Percentiles rank a stretch among this genome's conserved stretches.
phyloP scores from a whole-genome alignment of 2,113 vertebrate genomes.

The Callipepla squamata region DNA sequence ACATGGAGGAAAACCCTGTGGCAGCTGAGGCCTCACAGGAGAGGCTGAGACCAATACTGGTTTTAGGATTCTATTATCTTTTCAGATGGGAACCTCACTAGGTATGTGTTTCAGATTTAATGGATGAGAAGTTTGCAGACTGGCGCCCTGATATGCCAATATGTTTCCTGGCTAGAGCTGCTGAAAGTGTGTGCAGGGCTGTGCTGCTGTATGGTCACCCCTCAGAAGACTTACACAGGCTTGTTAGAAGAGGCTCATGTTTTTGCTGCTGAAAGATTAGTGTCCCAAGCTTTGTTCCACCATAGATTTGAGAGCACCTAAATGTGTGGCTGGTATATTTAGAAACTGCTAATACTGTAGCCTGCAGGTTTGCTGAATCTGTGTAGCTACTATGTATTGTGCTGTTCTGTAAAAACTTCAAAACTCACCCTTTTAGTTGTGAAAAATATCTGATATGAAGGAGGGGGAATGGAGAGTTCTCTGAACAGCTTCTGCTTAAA shows the following conservation, averaged over 20 bases:
- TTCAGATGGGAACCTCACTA: not conserved
- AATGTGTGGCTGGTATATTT: not conserved
- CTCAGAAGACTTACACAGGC: not conserved
- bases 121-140: not conserved
- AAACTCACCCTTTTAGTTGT: not conserved
- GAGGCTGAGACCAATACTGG: not conserved
- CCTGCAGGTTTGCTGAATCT: not conserved
- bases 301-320: not conserved
- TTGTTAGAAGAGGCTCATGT: not conserved
- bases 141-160: not conserved
- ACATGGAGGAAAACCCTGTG: not conserved
- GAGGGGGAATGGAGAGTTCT: not conserved
- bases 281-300: not conserved
- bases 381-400: not conserved
- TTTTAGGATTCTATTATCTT: not conserved
- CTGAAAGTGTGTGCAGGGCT: not conserved
- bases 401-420: not conserved
- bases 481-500: not conserved
- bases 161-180: not conserved
- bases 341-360: not conserved
- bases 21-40: not conserved
- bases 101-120: not conserved
- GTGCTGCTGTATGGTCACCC: not conserved
- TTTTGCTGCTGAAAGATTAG: not conserved
- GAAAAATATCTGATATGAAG: not conserved